Evolutionary conservation across 1,140 invertebrate genomes (phyloP).

Genomic region (Aricia agestis): DNA sequence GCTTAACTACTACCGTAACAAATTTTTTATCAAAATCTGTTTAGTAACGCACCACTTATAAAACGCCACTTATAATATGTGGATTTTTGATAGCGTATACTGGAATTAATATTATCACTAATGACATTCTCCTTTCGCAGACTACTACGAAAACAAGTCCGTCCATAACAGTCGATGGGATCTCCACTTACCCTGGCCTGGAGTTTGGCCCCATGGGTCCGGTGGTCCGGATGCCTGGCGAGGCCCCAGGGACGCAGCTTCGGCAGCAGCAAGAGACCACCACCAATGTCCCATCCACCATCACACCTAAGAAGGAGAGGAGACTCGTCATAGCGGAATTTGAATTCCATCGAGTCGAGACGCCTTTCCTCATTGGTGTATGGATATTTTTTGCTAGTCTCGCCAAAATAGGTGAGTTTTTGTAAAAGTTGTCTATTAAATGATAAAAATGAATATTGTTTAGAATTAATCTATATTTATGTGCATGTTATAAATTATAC

Average conservation of each 20-base stretch:
- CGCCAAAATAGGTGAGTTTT: conserved; percentile 93
- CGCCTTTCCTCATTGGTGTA: conserved; percentile 93
- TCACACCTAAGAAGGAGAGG: conserved; percentile 46
- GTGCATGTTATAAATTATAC: too few relatives aligned
- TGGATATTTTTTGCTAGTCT: conserved; percentile 97
- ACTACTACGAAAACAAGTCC: conserved; percentile 67
- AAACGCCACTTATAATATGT: too few relatives aligned
- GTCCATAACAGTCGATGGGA: conserved; percentile 69
- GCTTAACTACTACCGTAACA: too few relatives aligned
- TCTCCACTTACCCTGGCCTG: conserved; percentile 61
- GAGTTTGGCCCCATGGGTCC: conserved; percentile 70
- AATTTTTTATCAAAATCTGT: too few relatives aligned
- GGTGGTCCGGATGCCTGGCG: conserved; percentile 54
- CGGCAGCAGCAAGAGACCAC: conserved; percentile 52
- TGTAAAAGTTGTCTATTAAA: too few relatives aligned
- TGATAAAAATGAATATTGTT: too few relatives aligned
- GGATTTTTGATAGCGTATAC: too few relatives aligned
- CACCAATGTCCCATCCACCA: conserved; percentile 45
- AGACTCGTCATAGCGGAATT: conserved; percentile 84
- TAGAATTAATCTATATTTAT: too few relatives aligned
- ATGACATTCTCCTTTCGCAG: conserved; percentile 35
- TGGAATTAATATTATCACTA: too few relatives aligned
- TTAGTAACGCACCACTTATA: too few relatives aligned
- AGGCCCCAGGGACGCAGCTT: conserved; percentile 51
- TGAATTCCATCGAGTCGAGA: conserved; percentile 92